Percentiles rank a stretch among this genome's conserved stretches.
Conservation (phyloP, 2,797 vertebrate species). For the Cottoperca gobio region DNA sequence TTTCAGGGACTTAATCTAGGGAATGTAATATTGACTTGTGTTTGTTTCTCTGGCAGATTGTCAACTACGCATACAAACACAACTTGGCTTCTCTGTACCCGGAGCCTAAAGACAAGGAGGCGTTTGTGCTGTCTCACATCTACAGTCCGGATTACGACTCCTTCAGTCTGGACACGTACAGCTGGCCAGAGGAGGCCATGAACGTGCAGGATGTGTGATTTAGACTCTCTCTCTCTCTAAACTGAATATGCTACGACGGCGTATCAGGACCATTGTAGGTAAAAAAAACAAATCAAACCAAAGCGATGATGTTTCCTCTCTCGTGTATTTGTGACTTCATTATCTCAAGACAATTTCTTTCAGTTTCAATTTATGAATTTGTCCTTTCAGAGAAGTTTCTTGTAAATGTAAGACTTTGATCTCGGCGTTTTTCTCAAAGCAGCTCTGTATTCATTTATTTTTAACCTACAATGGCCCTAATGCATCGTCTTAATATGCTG, state of each 20-base stretch:
- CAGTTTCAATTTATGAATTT: too few species aligned
- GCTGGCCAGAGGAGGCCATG: conserved; percentile 93
- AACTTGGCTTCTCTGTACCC: conserved; percentile 93
- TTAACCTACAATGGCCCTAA: too few species aligned
- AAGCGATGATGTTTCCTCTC: too few species aligned
- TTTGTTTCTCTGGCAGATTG: conserved; percentile 82
- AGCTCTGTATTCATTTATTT: too few species aligned
- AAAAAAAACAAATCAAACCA: too few species aligned
- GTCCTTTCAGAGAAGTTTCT: too few species aligned
- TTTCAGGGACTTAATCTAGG: neutral
- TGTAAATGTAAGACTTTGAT: too few species aligned
- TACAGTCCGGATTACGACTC: conserved; percentile 96
- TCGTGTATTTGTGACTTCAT: too few species aligned
- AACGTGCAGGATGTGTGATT: conserved; percentile 89
- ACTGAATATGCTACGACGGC: neutral
- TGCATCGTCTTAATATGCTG: neutral
- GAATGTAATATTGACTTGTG: neutral
- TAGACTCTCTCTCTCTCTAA: neutral
- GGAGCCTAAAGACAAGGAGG: conserved; percentile 96
- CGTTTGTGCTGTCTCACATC: conserved; percentile 91
- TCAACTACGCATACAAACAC: conserved; percentile 93
- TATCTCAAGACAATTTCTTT: too few species aligned
- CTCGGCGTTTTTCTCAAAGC: too few species aligned
- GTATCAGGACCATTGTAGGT: too few species aligned
- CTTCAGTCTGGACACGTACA: conserved; percentile 91